Conservation (phyloP, 2,888 invertebrate genomes). For the Papilio elwesi region DNA sequence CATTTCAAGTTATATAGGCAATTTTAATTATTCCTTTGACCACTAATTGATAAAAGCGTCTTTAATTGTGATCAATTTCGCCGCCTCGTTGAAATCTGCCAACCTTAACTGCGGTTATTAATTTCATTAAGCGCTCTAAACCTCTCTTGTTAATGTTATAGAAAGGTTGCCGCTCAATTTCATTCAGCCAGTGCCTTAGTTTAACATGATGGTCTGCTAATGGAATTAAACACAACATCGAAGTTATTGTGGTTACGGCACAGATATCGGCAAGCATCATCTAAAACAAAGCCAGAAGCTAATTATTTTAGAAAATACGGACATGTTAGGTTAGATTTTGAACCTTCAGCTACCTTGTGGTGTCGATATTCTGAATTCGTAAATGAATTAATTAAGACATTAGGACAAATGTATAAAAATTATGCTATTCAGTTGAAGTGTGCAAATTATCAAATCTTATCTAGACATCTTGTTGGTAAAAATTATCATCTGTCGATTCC, state of each 20-base stretch:
- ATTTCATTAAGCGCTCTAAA: constrained; percentile 54
- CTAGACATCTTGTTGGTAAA: too few species aligned
- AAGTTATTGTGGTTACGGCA: constrained; percentile 73
- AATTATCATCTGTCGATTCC: too few species aligned
- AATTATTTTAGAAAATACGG: not conserved
- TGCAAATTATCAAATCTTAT: too few species aligned
- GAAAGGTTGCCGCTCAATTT: constrained; percentile 56
- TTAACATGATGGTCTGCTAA: constrained; percentile 61
- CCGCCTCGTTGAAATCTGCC: not conserved
- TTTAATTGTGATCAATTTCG: not conserved
- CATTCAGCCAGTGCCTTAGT: constrained; percentile 69
- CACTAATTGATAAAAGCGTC: too few species aligned
- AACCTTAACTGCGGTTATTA: constrained; percentile 44
- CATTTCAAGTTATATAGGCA: too few species aligned
- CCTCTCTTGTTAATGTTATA: constrained; percentile 64
- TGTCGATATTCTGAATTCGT: too few species aligned
- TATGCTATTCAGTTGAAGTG: too few species aligned
- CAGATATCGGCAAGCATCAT: constrained; percentile 71
- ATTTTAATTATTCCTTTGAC: too few species aligned
- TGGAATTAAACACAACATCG: constrained; percentile 69
- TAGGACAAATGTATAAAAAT: too few species aligned
- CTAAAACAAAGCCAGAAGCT: constrained; percentile 54
- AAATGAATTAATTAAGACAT: too few species aligned
- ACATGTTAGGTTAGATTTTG: too few species aligned
- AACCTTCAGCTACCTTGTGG: too few species aligned